Percentiles rank a stretch among this genome's conserved stretches.
Conservation (phyloP, 2,113 vertebrate genomes). For the Todiramphus chloris region DNA sequence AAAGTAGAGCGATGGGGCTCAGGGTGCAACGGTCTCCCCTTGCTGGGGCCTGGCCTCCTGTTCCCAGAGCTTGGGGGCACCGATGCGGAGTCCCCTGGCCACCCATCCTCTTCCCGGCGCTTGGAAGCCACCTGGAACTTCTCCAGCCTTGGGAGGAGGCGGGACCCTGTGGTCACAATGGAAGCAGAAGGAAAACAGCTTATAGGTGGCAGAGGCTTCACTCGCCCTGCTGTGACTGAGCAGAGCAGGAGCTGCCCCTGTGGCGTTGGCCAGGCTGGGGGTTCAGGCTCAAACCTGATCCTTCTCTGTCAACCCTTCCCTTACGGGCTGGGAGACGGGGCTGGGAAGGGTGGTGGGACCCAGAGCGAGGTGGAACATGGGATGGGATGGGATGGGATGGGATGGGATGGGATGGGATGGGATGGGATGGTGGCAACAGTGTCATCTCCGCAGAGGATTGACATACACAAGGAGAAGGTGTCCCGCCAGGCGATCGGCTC, state of each 20-base stretch:
- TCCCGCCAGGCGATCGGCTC: constrained; percentile 82
- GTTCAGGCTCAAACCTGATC: not conserved
- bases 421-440: rapidly evolving
- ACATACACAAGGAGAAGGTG: constrained; percentile 87
- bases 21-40: rapidly evolving
- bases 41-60: not conserved
- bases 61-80: not conserved
- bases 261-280: rapidly evolving
- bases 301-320: too few species aligned
- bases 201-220: not conserved
- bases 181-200: not conserved
- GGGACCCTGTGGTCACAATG: rapidly evolving
- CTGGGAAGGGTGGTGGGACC: not conserved
- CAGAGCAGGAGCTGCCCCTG: too few species aligned
- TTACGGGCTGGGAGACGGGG: not conserved
- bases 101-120: not conserved
- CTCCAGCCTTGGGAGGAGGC: not conserved
- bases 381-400: rapidly evolving
- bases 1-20: not conserved
- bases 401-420: too few species aligned
- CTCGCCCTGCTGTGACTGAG: too few species aligned
- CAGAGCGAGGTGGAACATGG: not conserved
- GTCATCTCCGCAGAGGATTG: constrained; percentile 74
- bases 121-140: not conserved
- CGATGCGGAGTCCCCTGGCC: rapidly evolving